Evolutionary conservation across 2,113 vertebrate species (phyloP), one percentile per base, ranked within the genome.

Genomic region (Siniperca knerii): DNA sequence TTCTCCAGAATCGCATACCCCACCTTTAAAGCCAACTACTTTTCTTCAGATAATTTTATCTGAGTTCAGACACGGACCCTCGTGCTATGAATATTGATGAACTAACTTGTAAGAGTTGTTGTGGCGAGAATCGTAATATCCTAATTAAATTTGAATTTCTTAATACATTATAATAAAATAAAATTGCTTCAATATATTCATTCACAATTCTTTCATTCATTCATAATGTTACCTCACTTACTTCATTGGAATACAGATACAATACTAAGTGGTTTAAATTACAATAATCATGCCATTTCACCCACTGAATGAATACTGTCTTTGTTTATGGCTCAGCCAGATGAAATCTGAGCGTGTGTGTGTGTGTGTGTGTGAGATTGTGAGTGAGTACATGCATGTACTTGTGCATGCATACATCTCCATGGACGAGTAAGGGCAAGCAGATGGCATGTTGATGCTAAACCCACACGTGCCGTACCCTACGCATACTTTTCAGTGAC

Each of bases 391-490:
- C 75, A 82, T 72, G 75, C 60, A 37, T 70, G 52, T 29, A 29
- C 85, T 65, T 90, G 81, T 84, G 81, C 73, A 23, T 82, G 83
- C 73, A 66, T 82, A 89, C 84, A 67, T 90, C 90, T 87, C 79
- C 46, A 44, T 55, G 68, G 79, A 86, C 88, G 64, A 90, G 93
- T 82, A 48, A 83, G 79, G 90, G 90, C 91, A 93, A 65, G 90
- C 82, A 89, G 89, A 86, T 92, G 89, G 87, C 89, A 93, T 91
- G 91, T 91, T 76, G 89, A 84, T 50, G 70, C 87, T 90, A 67
- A 91, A 84, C 92, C 93, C 89, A 92, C 93, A 87, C 90, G 89
- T 91, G 91, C 89, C 82, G 11, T 81, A 77, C 79, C 82, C 90
- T 66, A 55, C 40, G 75, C 84, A 77, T 86, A 83, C 84, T 82